Evolutionary conservation across 2,113 vertebrate genomes (phyloP).

Genomic region (Desmodus rotundus): DNA sequence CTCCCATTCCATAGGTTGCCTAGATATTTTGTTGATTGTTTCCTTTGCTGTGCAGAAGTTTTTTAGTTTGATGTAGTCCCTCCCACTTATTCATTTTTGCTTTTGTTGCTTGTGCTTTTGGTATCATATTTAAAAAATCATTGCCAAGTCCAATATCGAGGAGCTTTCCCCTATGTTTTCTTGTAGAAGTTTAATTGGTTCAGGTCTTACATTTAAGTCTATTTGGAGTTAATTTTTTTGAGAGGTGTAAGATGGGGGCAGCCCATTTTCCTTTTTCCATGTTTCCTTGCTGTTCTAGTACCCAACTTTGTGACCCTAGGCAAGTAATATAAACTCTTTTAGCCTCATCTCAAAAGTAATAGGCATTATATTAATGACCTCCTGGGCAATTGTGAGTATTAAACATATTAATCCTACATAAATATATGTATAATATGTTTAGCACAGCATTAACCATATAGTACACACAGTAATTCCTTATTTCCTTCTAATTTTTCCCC

Average conservation of each 20-base stretch:
- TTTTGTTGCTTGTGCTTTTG: background rate
- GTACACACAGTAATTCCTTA: background rate
- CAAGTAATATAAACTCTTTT: background rate
- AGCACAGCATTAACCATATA: background rate
- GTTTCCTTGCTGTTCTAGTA: background rate
- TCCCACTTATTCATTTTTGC: background rate
- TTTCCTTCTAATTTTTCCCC: background rate
- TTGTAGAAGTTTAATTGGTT: background rate
- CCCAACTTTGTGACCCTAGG: background rate
- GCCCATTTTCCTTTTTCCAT: background rate
- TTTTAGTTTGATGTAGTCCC: background rate
- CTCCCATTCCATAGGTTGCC: background rate
- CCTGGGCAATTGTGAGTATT: background rate
- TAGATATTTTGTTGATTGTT: background rate
- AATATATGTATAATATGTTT: background rate
- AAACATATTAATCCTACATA: background rate
- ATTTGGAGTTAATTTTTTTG: background rate
- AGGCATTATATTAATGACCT: background rate
- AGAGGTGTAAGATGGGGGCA: background rate
- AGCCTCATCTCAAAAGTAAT: background rate
- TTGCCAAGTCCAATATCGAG: background rate
- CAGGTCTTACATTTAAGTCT: background rate
- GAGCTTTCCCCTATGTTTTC: background rate
- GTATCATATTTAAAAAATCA: background rate
- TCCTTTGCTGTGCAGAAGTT: background rate